Base-by-base conservation (phyloP, 2,888 invertebrate genomes). In the Carcina quercana region DNA sequence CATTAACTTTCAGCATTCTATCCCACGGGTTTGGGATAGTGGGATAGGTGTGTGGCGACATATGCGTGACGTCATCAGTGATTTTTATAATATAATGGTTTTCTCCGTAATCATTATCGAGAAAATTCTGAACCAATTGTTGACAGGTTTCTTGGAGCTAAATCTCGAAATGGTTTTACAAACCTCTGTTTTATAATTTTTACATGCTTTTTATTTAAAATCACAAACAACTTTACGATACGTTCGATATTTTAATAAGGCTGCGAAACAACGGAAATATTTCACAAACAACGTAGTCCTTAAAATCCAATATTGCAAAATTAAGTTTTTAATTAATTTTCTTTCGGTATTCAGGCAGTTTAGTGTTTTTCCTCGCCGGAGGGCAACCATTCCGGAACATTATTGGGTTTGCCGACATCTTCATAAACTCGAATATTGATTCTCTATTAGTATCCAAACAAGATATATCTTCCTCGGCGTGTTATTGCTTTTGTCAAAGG, bases 311-410 rank as follows among this genome's bases (percentile, higher is more conserved):
- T 70, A 69, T 68, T 56, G 52, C 55, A 47, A 61, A 61, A 70
- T 67, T 65, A 64, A 74, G 60, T 68, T 75, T 70, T 71, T 73
- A 74, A 76, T 78, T 75, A 76, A 73, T 67, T 72, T 69, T 66
- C 64, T 63, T 66, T 63, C 43, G 54, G 59, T 59, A 59, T 63
- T 61, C 54, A 47, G 44, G 50, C 60, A 55, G 56, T 55, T 66
- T 58, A 64, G 57, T 63, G 65, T 28, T 59, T 48, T 47, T 50
- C 50, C 48, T 46, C 34, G 59, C 69, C 62, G 32, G 45, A 37
- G 64, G 65, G 69, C 61, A 46, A 49, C 45, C 43, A n/a, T 41
- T 22, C 25, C 24, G 17, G 34, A 32, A 40, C 32, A 57, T 61
- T 68, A 65, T 66, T 56, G 52, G 53, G 53, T 45, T 52, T 42